Conservation (phyloP, 2,113 vertebrate genomes). For the Microcebus murinus region DNA sequence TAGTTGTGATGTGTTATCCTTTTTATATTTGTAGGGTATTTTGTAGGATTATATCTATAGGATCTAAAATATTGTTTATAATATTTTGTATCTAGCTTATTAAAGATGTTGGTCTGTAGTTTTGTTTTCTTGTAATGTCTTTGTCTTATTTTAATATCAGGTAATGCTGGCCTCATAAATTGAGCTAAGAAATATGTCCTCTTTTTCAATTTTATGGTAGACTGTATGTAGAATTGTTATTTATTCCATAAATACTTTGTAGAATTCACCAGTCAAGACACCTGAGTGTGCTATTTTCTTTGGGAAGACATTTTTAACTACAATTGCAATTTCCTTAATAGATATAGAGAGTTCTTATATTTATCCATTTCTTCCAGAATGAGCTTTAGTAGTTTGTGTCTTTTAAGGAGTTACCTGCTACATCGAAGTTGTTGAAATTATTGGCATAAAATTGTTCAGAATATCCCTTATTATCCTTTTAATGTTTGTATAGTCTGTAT, state of each 20-base stretch:
- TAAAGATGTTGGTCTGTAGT: not conserved
- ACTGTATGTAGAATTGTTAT: not conserved
- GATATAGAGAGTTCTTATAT: not conserved
- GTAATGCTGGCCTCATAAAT: not conserved
- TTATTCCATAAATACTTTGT: not conserved
- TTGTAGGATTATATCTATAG: too few species aligned
- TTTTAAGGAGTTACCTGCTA: not conserved
- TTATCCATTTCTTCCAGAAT: not conserved
- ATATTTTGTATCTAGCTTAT: not conserved
- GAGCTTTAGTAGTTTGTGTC: not conserved
- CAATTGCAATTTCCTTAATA: not conserved
- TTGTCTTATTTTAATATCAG: not conserved
- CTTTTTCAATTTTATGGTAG: not conserved
- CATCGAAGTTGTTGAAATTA: not conserved
- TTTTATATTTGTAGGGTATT: not conserved
- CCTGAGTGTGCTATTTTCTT: not conserved
- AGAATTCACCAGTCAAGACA: not conserved
- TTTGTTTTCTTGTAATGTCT: not conserved
- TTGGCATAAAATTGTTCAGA: not conserved
- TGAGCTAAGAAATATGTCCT: not conserved
- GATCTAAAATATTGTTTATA: not conserved
- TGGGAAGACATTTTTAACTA: not conserved
- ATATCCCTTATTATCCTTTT: not conserved
- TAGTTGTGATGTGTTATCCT: not conserved
- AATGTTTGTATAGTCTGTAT: not conserved